phyloP scores from a whole-genome alignment of 2,797 vertebrate species.

The Fratercula arctica region DNA sequence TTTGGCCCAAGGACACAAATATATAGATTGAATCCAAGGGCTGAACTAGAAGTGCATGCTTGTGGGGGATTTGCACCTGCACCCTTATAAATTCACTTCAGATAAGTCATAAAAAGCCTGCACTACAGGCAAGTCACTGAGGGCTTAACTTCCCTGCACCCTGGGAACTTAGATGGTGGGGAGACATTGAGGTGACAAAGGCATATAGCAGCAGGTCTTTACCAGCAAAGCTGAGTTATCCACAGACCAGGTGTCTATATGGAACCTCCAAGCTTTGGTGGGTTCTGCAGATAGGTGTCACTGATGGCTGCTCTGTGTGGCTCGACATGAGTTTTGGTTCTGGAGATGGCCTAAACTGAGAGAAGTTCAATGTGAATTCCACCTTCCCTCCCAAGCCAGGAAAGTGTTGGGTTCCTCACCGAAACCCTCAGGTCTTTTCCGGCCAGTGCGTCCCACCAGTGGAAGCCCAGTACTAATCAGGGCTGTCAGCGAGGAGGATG shows the following conservation, averaged over 20 bases:
- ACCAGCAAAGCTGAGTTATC: neutral
- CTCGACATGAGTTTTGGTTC: neutral
- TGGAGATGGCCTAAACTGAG: neutral
- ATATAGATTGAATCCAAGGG: neutral
- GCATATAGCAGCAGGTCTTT: neutral
- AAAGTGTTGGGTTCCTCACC: neutral
- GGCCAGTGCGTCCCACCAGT: neutral
- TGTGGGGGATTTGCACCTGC: neutral
- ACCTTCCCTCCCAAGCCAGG: neutral
- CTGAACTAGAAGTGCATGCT: neutral
- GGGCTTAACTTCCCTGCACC: neutral
- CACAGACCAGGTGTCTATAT: neutral
- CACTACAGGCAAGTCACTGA: neutral
- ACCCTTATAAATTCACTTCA: neutral
- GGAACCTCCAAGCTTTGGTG: neutral
- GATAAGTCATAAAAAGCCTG: neutral
- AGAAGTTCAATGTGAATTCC: neutral
- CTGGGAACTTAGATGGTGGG: neutral
- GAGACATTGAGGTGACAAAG: neutral
- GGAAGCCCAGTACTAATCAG: neutral
- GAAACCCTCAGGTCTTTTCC: neutral
- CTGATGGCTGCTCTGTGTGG: neutral
- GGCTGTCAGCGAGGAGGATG: neutral
- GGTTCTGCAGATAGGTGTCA: neutral
- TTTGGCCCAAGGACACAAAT: neutral